A percentile compares a stretch with the other conserved stretches of the same genome.
Evolutionary conservation across 2,113 vertebrate species (phyloP).

Genomic region (Misgurnus anguillicaudatus): DNA sequence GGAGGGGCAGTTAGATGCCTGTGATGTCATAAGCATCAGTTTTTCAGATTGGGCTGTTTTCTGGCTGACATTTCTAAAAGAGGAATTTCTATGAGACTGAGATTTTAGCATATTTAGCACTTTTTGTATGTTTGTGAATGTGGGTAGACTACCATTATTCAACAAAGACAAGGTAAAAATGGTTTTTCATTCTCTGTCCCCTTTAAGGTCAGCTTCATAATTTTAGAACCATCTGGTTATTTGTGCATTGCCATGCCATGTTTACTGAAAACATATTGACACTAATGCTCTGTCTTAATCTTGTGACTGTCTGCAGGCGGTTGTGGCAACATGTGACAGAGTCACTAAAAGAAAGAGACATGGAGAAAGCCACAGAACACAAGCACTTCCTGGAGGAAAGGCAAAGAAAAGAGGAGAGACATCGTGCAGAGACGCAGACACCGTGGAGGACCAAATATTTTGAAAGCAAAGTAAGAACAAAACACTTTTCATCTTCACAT

Average conservation of each 20-base stretch:
- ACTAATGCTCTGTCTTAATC: background rate
- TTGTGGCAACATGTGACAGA: slow-evolving; percentile 93
- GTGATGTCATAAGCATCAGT: too few species aligned
- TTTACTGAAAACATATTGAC: background rate
- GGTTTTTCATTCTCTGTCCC: too few species aligned
- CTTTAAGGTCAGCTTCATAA: too few species aligned
- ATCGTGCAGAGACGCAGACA: slow-evolving; percentile 84
- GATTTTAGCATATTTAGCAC: too few species aligned
- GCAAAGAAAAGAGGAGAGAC: slow-evolving; percentile 89
- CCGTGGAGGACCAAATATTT: slow-evolving; percentile 92
- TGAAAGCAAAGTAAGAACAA: slow-evolving; percentile 80
- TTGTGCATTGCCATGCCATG: background rate
- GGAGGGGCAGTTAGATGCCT: too few species aligned
- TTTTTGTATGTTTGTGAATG: too few species aligned
- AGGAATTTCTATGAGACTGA: too few species aligned
- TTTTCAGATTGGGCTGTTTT: too few species aligned
- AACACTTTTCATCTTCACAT: background rate
- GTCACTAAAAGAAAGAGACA: slow-evolving; percentile 86
- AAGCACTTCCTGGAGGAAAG: slow-evolving; percentile 89
- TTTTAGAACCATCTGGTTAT: background rate
- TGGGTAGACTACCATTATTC: too few species aligned
- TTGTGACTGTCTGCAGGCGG: slow-evolving; percentile 69
- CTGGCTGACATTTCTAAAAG: too few species aligned
- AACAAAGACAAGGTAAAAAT: too few species aligned
- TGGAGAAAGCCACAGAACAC: slow-evolving; percentile 93